These are phyloP conservation scores for Zalophus californianus DNA, from an alignment of 2,797 vertebrate species.

Conservation along the genomic window DNA sequence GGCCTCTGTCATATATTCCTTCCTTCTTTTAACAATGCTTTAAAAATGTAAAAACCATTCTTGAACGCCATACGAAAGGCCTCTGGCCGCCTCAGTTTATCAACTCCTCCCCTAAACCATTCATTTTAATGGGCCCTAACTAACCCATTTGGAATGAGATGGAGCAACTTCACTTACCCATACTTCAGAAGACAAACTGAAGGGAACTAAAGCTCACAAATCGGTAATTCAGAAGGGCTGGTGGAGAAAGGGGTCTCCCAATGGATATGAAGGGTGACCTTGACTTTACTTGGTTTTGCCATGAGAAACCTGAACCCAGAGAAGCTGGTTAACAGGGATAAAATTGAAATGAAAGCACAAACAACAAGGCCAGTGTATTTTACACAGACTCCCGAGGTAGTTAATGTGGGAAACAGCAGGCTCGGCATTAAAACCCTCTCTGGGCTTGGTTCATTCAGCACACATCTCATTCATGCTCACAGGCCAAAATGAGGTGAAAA, in stretches of 20 bases:
- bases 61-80: neutral
- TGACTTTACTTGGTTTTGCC: neutral
- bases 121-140: neutral
- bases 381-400: slow-evolving; percentile 19
- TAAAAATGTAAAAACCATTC: slow-evolving; percentile 41
- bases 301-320: neutral
- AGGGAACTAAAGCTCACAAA: neutral
- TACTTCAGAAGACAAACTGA: neutral
- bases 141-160: neutral
- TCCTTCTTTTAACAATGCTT: neutral
- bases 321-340: neutral
- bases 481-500: neutral
- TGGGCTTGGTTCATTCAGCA: slow-evolving; percentile 67
- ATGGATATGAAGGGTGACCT: neutral
- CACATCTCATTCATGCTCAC: neutral
- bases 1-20: neutral
- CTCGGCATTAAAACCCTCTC: slow-evolving; percentile 14
- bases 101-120: neutral
- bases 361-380: slow-evolving; percentile 61
- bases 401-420: slow-evolving; percentile 20
- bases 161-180: neutral
- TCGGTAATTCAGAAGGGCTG: neutral
- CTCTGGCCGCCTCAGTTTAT: neutral
- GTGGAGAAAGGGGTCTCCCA: neutral
- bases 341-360: neutral